These are phyloP conservation scores for Hetaerina americana DNA, from an alignment of 1,140 invertebrate genomes.

Conservation along the genomic window DNA sequence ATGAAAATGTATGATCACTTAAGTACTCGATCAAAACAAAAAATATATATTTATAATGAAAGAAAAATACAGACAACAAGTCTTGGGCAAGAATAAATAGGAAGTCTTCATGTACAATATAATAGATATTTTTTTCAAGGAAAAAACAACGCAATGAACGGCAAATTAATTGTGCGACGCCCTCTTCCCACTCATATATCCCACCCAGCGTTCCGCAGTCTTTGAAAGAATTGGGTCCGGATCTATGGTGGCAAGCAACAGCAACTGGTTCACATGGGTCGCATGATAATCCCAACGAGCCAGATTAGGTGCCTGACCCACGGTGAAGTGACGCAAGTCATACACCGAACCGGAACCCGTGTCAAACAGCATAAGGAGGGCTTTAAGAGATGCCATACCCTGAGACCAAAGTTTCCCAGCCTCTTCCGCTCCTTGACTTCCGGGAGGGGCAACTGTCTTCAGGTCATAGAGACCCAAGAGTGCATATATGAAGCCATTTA, in stretches of 20 bases:
- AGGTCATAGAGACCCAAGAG: constrained; percentile 92
- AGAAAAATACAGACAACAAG: too few relatives aligned
- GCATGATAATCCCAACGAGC: constrained; percentile 96
- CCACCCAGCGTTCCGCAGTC: constrained; percentile 86
- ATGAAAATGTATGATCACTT: background rate
- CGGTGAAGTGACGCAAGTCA: constrained; percentile 84
- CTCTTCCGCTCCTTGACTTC: constrained; percentile 38
- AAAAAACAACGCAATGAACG: background rate
- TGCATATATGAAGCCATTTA: constrained; percentile 98
- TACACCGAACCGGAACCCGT: constrained; percentile 94
- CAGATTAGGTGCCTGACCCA: constrained; percentile 81
- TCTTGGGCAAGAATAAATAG: background rate
- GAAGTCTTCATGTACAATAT: background rate
- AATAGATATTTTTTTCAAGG: background rate
- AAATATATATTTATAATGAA: background rate
- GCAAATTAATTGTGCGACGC: constrained; percentile 73
- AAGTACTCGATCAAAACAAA: background rate
- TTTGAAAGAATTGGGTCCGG: constrained; percentile 66
- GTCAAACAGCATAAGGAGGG: constrained; percentile 83
- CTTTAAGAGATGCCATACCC: constrained; percentile 80
- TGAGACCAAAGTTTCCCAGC: constrained; percentile 65
- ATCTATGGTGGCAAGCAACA: constrained; percentile 78
- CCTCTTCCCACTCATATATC: constrained; percentile 89
- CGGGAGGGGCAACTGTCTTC: constrained; percentile 45
- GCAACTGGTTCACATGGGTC: constrained; percentile 92